phyloP scores from a whole-genome alignment of 2,888 invertebrate species.

The Caenorhabditis japonica region DNA sequence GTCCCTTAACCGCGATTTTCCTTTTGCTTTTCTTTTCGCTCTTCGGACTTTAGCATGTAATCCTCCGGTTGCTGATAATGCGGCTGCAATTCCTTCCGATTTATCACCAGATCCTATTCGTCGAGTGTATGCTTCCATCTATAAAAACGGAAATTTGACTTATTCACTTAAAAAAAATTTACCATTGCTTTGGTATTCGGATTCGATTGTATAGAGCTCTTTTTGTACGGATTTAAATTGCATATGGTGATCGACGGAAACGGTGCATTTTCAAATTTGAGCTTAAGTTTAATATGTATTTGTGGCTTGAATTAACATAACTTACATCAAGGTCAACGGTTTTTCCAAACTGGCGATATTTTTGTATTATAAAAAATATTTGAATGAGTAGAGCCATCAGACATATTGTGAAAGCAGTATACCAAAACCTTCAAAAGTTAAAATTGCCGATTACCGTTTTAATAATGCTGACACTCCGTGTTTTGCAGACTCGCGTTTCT shows the following conservation, averaged over 20 bases:
- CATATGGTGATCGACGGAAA: constrained; percentile 76
- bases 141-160: constrained; percentile 6
- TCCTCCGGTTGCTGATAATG: constrained; percentile 38
- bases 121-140: constrained; percentile 72
- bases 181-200: constrained; percentile 72
- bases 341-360: constrained; percentile 72
- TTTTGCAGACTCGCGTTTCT: too few relatives aligned
- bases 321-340: constrained; percentile 76
- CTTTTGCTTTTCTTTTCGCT: constrained; percentile 52
- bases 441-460: too few relatives aligned
- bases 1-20: constrained; percentile 44
- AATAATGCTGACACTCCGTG: too few relatives aligned
- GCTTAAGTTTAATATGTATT: constrained; percentile 60
- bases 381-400: constrained; percentile 63
- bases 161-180: constrained; percentile 1
- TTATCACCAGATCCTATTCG: constrained; percentile 67
- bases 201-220: constrained; percentile 71
- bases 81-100: constrained; percentile 69
- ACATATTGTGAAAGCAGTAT: constrained; percentile 69
- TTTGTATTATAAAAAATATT: constrained; percentile 69
- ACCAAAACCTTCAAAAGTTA: constrained; percentile 72
- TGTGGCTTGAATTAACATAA: constrained; percentile 1
- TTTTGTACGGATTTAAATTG: constrained; percentile 77
- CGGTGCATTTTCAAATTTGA: constrained; percentile 77
- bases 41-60: constrained; percentile 58